Evolutionary conservation across 2,797 vertebrate genomes (phyloP).

Genomic region (Chromis chromis): DNA sequence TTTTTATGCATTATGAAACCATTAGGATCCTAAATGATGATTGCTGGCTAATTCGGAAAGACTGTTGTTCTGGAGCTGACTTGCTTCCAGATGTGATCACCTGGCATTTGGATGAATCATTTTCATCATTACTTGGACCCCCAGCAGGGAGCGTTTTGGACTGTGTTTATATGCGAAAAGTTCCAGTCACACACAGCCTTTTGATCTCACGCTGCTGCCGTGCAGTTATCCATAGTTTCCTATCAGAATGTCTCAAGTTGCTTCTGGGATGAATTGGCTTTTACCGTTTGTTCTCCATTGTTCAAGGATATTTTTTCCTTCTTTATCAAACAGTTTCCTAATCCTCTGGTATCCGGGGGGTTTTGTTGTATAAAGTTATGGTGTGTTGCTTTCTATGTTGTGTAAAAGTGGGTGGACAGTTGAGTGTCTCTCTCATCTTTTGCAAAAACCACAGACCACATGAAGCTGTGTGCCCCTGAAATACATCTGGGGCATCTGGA

Average conservation of each 20-base stretch:
- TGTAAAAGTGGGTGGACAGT: constrained; percentile 38
- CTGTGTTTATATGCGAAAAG: constrained; percentile 47
- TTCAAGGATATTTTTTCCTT: constrained; percentile 9
- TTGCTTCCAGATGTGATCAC: constrained; percentile 73
- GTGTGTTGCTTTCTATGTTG: constrained; percentile 23
- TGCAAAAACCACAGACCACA: constrained; percentile 58
- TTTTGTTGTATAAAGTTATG: background rate
- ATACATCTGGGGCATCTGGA: constrained; percentile 69
- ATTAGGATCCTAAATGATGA: constrained; percentile 60
- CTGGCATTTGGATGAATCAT: constrained; percentile 63
- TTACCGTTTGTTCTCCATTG: constrained; percentile 33
- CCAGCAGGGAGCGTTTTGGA: constrained; percentile 21
- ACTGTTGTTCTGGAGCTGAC: constrained; percentile 36
- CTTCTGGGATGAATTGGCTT: constrained; percentile 19
- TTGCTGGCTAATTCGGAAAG: constrained; percentile 52
- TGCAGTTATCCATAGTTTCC: constrained; percentile 26
- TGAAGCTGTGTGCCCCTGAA: constrained; percentile 46
- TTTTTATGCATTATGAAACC: constrained; percentile 50
- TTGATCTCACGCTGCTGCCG: constrained; percentile 46
- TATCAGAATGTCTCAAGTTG: constrained; percentile 21
- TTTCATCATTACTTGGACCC: constrained; percentile 53
- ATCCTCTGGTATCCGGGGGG: constrained; percentile 9
- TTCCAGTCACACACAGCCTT: constrained; percentile 36
- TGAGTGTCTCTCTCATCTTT: constrained; percentile 48
- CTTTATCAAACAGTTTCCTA: constrained; percentile 18